phyloP scores from a whole-genome alignment of 2,888 invertebrate genomes.

The Buathra laborator region DNA sequence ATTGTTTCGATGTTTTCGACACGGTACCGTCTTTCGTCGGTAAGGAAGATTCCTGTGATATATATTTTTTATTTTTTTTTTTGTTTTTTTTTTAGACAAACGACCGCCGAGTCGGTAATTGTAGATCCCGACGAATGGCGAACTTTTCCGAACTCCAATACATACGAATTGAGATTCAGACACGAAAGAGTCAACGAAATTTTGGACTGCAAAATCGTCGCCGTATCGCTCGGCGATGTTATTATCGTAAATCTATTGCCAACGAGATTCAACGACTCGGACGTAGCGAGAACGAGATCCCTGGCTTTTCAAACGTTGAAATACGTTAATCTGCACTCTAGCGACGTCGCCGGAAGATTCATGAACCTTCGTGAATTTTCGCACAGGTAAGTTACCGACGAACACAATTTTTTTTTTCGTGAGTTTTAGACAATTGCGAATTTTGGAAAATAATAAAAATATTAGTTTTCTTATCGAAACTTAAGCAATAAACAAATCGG shows the following conservation, averaged over 20 bases:
- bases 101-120: conserved; percentile 16
- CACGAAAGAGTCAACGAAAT: conserved; percentile 64
- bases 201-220: conserved; percentile 78
- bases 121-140: conserved; percentile 73
- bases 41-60: background rate
- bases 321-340: conserved; percentile 78
- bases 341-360: conserved; percentile 74
- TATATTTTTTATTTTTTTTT: background rate
- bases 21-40: background rate
- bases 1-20: background rate
- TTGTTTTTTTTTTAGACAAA: background rate
- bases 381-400: conserved; percentile 73
- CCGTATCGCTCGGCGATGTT: conserved; percentile 78
- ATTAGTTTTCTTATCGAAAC: background rate
- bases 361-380: conserved; percentile 79
- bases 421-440: too few species aligned
- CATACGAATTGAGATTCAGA: conserved; percentile 76
- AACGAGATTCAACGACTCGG: background rate
- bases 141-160: conserved; percentile 49
- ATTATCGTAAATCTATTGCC: conserved; percentile 79
- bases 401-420: background rate
- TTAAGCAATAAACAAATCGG: background rate
- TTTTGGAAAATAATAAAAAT: background rate
- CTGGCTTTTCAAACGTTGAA: conserved; percentile 75
- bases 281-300: conserved; percentile 66